Evolutionary conservation across 2,113 vertebrate genomes (phyloP).

Genomic region (Anolis sagrei): DNA sequence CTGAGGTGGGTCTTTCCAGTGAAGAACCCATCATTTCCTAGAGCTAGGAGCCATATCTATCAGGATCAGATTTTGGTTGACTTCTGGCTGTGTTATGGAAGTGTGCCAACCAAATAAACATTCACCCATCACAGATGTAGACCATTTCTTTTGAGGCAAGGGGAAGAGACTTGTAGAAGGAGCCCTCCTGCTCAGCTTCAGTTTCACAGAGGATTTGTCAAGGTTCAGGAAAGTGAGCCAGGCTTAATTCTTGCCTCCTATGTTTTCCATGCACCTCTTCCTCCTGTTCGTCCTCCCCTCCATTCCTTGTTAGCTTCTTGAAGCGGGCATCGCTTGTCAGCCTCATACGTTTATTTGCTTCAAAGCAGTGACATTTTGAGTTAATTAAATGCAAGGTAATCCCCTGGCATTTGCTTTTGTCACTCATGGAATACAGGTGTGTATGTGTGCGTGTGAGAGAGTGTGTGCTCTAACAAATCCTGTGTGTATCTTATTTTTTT

Average conservation of each 20-base stretch:
- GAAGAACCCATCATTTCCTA: background rate
- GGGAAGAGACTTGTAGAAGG: slow-evolving; percentile 34
- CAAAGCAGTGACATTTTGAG: slow-evolving; percentile 16
- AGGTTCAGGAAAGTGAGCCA: background rate
- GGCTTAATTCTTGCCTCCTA: background rate
- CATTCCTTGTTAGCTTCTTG: background rate
- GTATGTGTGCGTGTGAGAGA: background rate
- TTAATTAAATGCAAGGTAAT: slow-evolving; percentile 16
- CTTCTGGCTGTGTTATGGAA: background rate
- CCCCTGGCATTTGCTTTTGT: slow-evolving; percentile 33
- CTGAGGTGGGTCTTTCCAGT: background rate
- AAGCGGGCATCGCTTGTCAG: slow-evolving; percentile 28
- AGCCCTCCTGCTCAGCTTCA: background rate
- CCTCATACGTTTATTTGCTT: slow-evolving; percentile 11
- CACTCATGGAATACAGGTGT: slow-evolving; percentile 32
- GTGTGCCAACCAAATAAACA: slow-evolving; percentile 36
- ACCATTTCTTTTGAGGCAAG: background rate
- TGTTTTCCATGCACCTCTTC: slow-evolving; percentile 46
- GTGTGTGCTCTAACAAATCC: no score
- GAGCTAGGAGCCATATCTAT: background rate
- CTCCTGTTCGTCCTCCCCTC: slow-evolving; percentile 14
- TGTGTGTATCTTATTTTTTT: background rate
- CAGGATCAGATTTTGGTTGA: background rate
- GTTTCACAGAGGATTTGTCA: slow-evolving; percentile 24
- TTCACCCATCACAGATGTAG: slow-evolving; percentile 10